Evolutionary conservation across 2,113 vertebrate genomes (phyloP).

Genomic region (Callopanchax toddi): DNA sequence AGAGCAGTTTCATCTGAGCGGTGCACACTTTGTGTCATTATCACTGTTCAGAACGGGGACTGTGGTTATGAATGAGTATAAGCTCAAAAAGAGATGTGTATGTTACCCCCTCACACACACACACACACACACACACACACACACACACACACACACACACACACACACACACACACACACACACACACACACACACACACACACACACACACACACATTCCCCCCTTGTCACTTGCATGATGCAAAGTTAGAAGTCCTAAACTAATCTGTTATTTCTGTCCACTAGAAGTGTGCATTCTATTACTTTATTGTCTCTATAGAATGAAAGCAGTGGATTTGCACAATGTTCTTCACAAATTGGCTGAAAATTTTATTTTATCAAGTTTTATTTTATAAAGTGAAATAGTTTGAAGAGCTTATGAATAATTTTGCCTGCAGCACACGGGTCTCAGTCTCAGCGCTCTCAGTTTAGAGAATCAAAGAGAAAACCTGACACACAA

Average conservation of each 20-base stretch:
- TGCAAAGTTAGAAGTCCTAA: neutral
- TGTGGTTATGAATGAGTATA: slow-evolving; percentile 5
- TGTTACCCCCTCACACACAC: neutral
- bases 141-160: slow-evolving; percentile 1
- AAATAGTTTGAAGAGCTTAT: no score
- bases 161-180: slow-evolving; percentile 6
- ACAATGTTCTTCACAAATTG: no score
- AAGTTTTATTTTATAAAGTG: no score
- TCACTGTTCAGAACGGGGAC: neutral
- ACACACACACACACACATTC: neutral
- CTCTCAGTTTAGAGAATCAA: no score
- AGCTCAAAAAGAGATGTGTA: neutral
- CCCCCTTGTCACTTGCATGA: neutral
- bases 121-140: slow-evolving; percentile 8
- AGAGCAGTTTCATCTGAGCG: neutral
- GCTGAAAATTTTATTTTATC: no score
- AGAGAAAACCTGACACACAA: no score
- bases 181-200: slow-evolving; percentile 5
- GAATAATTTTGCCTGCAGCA: no score
- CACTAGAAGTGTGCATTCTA: no score
- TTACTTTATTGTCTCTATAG: no score
- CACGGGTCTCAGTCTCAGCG: no score
- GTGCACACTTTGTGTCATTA: neutral
- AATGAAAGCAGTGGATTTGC: no score
- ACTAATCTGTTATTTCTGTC: neutral